Evolutionary conservation across 2,113 vertebrate species (phyloP).

Genomic region (Oryzias curvinotus): DNA sequence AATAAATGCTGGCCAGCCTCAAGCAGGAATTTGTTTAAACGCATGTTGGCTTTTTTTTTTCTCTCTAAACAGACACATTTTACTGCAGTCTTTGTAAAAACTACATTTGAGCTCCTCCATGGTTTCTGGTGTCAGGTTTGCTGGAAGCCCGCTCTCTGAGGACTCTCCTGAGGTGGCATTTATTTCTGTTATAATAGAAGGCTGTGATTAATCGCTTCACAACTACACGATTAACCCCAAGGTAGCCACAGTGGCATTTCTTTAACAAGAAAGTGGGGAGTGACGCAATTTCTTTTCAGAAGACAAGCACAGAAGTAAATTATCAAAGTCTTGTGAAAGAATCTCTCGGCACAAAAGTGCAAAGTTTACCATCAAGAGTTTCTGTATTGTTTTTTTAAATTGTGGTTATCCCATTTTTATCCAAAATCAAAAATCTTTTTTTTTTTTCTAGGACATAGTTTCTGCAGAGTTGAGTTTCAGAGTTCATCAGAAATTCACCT

Average conservation of each 20-base stretch:
- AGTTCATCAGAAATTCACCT: no score
- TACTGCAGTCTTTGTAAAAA: conserved; percentile 19
- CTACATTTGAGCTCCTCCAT: not conserved
- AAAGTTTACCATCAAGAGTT: not conserved
- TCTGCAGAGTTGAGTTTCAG: no score
- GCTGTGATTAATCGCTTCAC: conserved; percentile 36
- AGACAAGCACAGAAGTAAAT: conserved; percentile 6
- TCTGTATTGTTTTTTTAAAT: not conserved
- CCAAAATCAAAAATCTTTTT: no score
- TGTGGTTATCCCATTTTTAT: not conserved
- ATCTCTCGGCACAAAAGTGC: not conserved
- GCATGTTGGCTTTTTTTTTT: not conserved
- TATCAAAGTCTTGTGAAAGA: not conserved
- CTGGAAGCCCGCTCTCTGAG: not conserved
- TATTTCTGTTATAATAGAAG: conserved; percentile 22
- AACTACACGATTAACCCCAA: conserved; percentile 22
- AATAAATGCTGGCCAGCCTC: conserved; percentile 14
- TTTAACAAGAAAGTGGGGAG: conserved; percentile 11
- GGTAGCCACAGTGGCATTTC: conserved; percentile 19
- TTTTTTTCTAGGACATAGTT: no score
- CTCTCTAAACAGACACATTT: conserved; percentile 6
- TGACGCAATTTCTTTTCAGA: conserved; percentile 21
- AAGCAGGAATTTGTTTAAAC: conserved; percentile 1
- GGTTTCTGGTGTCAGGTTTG: conserved; percentile 2
- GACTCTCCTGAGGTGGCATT: conserved; percentile 17